Base-by-base conservation (phyloP, 2,888 invertebrate genomes). In the Prosopocoilus inquinatus region DNA sequence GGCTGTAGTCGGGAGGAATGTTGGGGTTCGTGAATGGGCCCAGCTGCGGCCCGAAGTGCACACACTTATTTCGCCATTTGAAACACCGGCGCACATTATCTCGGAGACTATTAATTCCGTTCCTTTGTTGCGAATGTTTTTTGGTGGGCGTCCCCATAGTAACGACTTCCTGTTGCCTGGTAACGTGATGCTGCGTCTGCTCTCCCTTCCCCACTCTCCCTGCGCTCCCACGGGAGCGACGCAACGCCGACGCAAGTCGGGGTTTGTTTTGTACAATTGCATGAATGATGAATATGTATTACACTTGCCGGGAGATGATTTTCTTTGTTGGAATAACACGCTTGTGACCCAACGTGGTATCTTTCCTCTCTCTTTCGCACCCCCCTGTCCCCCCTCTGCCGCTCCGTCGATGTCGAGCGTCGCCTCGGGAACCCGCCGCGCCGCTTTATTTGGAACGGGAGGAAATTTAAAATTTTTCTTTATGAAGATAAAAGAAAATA, bases 91-190 rank as follows among this genome's bases (percentile, higher is more conserved):
- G 68, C 71, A 68, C 72, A 75, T 75, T 75, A 75, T 74, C 73
- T 71, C 69, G 64, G 67, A 73, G 74, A 72, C 75, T 75, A 75
- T 75, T 75, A 75, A 75, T 75, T 73, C 74, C 67, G 68, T 69
- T 75, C 72, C 75, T 75, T 75, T 75, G 75, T 75, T 74, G 69
- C 68, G 71, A 74, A 73, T 75, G 74, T 75, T 75, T 75, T 75
- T 75, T 71, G 73, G 75, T 70, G 70, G 71, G 69, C 72, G 74
- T 75, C 70, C 67, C 66, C 70, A 75, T 75, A 70, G 71, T 64
- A 65, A 75, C 73, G 74, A 74, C 73, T 74, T 74, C 71, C 72
- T 69, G 75, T 75, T 73, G 74, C 73, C 65, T 69, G 66, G 75
- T 66, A 70, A 74, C 75, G 69, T 62, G 65, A 66, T 65, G 67